Percentiles rank a stretch among this genome's conserved stretches.
phyloP scores from a whole-genome alignment of 64 coral and sea anemone genomes.

The Orbicella faveolata region DNA sequence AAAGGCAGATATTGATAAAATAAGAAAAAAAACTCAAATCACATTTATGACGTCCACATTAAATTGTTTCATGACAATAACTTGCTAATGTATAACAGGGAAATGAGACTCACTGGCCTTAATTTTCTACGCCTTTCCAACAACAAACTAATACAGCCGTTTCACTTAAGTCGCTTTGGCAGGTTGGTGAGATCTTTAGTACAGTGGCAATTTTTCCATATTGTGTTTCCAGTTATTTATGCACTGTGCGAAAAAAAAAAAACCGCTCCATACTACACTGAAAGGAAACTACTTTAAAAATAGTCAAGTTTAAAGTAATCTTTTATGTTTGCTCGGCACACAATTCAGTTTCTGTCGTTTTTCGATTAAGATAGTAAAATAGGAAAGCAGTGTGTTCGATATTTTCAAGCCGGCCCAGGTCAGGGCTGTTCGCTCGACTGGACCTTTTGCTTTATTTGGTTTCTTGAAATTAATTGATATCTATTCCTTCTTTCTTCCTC shows the following conservation, averaged over 20 bases:
- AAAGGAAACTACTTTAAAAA: conserved; percentile 8
- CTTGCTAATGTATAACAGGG: conserved; percentile 38
- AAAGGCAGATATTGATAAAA: conserved; percentile 54
- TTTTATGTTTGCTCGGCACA: neutral
- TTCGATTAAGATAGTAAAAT: too few species aligned
- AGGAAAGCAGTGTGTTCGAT: neutral
- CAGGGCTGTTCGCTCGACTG: neutral
- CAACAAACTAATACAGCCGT: neutral
- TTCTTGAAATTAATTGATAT: conserved; percentile 22
- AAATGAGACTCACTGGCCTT: conserved; percentile 28
- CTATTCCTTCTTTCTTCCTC: neutral
- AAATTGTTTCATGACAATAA: conserved; percentile 57
- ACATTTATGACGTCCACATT: conserved; percentile 44
- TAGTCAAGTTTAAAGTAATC: neutral
- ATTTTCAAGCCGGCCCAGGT: neutral
- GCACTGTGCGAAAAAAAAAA: neutral
- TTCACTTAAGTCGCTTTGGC: neutral
- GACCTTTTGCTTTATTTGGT: neutral
- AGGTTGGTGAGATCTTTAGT: neutral
- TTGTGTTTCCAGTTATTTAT: neutral
- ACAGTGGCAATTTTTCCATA: neutral
- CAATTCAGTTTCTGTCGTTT: neutral
- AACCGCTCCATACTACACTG: neutral
- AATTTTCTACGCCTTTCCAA: conserved; percentile 20
- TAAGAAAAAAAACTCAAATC: conserved; percentile 40